Evolutionary conservation across 2,797 vertebrate species (phyloP).

Genomic region (Lutjanus argentimaculatus): DNA sequence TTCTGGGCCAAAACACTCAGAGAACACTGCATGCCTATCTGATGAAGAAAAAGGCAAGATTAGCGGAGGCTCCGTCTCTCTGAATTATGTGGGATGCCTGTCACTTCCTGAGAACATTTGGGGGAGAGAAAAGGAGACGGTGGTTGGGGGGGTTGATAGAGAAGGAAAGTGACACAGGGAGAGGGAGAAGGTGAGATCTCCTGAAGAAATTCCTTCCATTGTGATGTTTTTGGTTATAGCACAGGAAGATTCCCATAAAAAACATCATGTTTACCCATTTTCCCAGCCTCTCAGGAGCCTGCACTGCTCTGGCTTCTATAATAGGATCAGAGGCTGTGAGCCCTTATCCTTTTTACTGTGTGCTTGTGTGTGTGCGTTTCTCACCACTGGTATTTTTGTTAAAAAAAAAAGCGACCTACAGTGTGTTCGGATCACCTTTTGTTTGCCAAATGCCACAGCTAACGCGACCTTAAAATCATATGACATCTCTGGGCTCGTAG

Average conservation of each 20-base stretch:
- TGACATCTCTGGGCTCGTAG: slow-evolving; percentile 37
- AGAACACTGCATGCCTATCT: slow-evolving; percentile 55
- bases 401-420: slow-evolving; percentile 35
- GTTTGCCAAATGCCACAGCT: slow-evolving; percentile 38
- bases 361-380: slow-evolving; percentile 19
- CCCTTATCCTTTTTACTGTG: slow-evolving; percentile 56
- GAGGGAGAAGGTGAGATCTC: slow-evolving; percentile 35
- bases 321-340: slow-evolving; percentile 71
- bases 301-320: slow-evolving; percentile 52
- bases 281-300: slow-evolving; percentile 50
- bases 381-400: slow-evolving; percentile 32
- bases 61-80: slow-evolving; percentile 42
- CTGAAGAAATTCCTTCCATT: slow-evolving; percentile 47
- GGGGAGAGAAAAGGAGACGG: neutral
- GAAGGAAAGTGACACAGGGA: neutral
- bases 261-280: slow-evolving; percentile 53
- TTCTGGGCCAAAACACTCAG: slow-evolving; percentile 53
- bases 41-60: slow-evolving; percentile 60
- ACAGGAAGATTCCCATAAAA: slow-evolving; percentile 41
- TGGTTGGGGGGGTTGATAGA: neutral
- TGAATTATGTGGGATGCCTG: slow-evolving; percentile 54
- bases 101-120: slow-evolving; percentile 54
- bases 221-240: slow-evolving; percentile 26
- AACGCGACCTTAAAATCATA: slow-evolving; percentile 43
- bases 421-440: slow-evolving; percentile 54